Conservation (phyloP, 53 echinoderm and acorn worm species). For the Echinometra lucunter region DNA sequence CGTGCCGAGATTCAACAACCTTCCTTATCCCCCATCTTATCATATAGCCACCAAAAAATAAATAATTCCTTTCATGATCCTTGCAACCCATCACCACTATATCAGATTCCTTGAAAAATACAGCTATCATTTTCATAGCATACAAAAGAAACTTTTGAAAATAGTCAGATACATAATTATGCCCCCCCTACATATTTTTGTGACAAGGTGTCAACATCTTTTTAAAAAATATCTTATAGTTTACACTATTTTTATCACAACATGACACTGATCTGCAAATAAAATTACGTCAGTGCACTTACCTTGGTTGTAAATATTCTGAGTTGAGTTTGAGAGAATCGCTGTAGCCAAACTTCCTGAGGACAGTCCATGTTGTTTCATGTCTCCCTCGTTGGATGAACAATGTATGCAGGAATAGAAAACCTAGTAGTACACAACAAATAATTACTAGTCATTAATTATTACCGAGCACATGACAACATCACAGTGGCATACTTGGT, state of each 20-base stretch:
- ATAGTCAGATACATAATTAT: background rate
- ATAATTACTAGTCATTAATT: too few relatives aligned
- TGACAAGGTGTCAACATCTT: background rate
- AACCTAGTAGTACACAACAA: constrained; percentile 69
- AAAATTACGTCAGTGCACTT: background rate
- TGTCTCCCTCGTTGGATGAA: constrained; percentile 98
- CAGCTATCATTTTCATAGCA: background rate
- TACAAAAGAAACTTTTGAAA: background rate
- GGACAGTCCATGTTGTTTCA: constrained; percentile 99
- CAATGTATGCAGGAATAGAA: constrained; percentile 96
- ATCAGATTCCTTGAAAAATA: background rate
- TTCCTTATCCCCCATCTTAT: background rate
- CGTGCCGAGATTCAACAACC: too few relatives aligned
- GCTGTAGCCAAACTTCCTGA: constrained; percentile 98
- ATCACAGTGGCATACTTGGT: too few relatives aligned
- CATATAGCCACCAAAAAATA: background rate
- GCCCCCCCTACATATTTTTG: background rate
- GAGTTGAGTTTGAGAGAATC: constrained; percentile 92
- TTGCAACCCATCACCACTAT: background rate
- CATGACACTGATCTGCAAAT: too few relatives aligned
- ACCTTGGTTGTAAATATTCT: constrained; percentile 95
- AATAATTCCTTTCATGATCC: background rate
- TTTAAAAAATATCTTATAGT: too few relatives aligned
- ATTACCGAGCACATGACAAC: too few relatives aligned
- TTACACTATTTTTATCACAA: too few relatives aligned